Evolutionary conservation across 1,140 invertebrate species (phyloP), one percentile per base, ranked within the genome.

Genomic region (Tetramorium parvispinum): DNA sequence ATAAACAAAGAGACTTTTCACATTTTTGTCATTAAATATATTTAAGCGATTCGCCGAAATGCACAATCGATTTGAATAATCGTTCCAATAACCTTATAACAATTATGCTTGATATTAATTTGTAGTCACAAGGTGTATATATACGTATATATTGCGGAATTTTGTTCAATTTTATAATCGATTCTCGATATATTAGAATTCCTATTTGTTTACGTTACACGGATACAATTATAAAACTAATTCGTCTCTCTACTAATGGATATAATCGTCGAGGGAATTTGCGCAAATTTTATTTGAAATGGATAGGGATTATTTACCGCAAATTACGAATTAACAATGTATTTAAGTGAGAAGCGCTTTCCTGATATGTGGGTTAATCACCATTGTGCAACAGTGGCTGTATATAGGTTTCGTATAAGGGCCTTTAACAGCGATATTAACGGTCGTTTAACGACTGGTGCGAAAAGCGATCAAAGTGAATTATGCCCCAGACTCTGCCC

Each of bases 391-490:
- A 86, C 65, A 59, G 21, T n/a, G 49, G 24, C 8, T n/a, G 43
- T 27, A 65, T 68, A 43, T 68, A 66, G 37, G 49, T 57, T 49
- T 46, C 63, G 76, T 81, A 59, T 68, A 68, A 66, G 49, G 43
- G 49, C 13, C 53, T 82, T 77, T 66, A 77, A 66, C 51, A 40
- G 18, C 85, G 18, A 55, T 68, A 77, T 87, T 57, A 77, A 87
- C 70, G 85, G 57, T 65, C 46, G 76, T 66, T 87, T 68, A 83
- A 88, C 83, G 87, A 86, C 66, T 86, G 85, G 77, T 81, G 77
- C 85, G 77, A 86, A 86, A 86, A 70, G 77, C 77, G 85, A 86
- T 86, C 85, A 86, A 86, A 86, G 85, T 86, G 77, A 86, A 82
- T 86, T 81, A 86, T 63, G 77, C 46, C 43, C 24, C 76, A 40